Percentiles rank a stretch among this genome's conserved stretches.
Conservation (phyloP, 2,797 vertebrate genomes). For the Dermochelys coriacea region DNA sequence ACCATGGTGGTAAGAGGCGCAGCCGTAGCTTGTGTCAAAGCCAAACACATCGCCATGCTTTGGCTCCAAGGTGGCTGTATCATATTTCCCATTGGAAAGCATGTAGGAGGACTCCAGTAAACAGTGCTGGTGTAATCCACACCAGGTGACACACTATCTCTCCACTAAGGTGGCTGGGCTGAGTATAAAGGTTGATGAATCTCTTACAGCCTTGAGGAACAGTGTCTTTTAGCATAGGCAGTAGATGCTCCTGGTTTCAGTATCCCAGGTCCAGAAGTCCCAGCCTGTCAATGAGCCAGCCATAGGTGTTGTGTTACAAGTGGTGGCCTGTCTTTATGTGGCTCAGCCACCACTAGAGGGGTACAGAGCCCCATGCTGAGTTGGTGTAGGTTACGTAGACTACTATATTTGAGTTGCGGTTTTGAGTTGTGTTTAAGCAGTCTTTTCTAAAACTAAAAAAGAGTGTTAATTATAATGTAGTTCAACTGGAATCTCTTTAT, state of each 20-base stretch:
- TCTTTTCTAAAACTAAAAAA: background rate
- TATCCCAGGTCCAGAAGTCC: background rate
- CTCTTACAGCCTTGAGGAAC: background rate
- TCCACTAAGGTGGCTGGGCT: no score
- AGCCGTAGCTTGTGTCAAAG: background rate
- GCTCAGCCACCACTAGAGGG: background rate
- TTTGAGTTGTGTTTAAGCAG: background rate
- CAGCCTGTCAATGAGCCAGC: no score
- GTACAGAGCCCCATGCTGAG: background rate
- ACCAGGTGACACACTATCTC: no score
- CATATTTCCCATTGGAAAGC: background rate
- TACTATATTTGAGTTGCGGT: background rate
- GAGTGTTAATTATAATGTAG: background rate
- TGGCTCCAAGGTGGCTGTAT: rapidly evolving
- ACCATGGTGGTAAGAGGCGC: background rate
- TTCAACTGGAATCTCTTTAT: background rate
- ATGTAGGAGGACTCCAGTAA: background rate
- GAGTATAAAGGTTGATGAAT: no score
- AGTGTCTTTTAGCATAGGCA: background rate
- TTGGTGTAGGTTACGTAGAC: background rate
- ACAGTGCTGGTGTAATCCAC: rapidly evolving
- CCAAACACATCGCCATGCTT: background rate
- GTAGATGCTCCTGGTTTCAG: background rate
- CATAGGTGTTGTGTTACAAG: background rate
- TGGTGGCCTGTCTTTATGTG: background rate